Evolutionary conservation across 2,113 vertebrate genomes (phyloP), one percentile per base, ranked within the genome.

Genomic region (Xyrauchen texanus): DNA sequence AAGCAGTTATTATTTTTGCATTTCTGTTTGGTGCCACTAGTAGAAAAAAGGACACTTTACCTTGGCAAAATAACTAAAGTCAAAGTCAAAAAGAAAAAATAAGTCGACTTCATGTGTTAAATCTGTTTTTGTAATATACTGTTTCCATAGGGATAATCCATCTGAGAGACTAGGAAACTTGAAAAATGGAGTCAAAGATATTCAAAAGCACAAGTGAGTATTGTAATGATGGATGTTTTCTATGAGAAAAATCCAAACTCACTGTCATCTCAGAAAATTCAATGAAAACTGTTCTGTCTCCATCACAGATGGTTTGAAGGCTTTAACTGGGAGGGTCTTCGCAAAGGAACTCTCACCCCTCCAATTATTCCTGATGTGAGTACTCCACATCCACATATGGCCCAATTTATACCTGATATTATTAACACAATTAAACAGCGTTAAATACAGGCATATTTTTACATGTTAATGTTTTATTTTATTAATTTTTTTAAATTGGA

Each of bases 121-220:
- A 13, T 62, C 4, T 63, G 0, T 42, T 12, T 60, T 10, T 13
- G 13, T 11, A 57, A 4, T 63, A 55, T 44, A 53, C 65, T 61
- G 15, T 79, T 8, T 68, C 88, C 86, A 58, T 75, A 99, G 97
- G 92, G 98, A 99, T 57, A 98, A 96, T 89, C 97, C 97, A 5
- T 97, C 96, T 52, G 97, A 99, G 91, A 94, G 98, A 88, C 91
- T 99, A 62, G 98, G 98, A 58, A 98, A 98, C 92, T 93, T 98
- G 93, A 98, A 98, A 90, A 98, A 99, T 0, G 96, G 97, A 82
- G 96, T 99, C 51, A 98, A 97, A 89, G 98, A 99, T 85, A 98
- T 99, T 86, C 97, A 98, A 90, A 99, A 98, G 91, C 97, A 99
- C 95, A 98, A 98, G 98, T 98, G 91, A 94, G 97, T 92, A 5